Percentiles rank a stretch among this genome's conserved stretches.
Evolutionary conservation across 2,113 vertebrate genomes (phyloP).

Genomic region (Coregonus clupeaformis): DNA sequence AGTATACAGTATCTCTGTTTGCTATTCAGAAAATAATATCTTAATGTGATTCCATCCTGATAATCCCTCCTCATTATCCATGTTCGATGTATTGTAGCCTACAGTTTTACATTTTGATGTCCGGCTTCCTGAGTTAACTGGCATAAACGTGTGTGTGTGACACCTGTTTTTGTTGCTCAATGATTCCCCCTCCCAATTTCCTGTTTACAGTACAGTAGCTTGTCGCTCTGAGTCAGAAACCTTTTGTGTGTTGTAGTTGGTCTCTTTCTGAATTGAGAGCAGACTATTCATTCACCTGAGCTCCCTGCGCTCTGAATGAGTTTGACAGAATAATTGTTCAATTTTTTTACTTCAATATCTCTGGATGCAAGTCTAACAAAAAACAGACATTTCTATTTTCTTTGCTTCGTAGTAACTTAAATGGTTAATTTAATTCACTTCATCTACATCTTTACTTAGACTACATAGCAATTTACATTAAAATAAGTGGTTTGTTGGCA

Average conservation of each 20-base stretch:
- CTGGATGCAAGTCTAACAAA: background rate
- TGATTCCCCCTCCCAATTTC: background rate
- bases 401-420: background rate
- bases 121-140: constrained; percentile 20
- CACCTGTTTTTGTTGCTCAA: constrained; percentile 12
- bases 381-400: background rate
- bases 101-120: constrained; percentile 12
- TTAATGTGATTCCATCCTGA: constrained; percentile 24
- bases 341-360: background rate
- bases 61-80: constrained; percentile 18
- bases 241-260: too few species aligned
- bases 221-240: too few species aligned
- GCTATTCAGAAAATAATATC: background rate
- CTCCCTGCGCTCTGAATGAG: background rate
- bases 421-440: background rate
- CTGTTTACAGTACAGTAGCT: background rate
- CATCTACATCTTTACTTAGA: background rate
- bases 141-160: background rate
- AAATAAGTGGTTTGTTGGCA: too few species aligned
- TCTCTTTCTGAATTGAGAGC: too few species aligned
- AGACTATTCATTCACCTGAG: too few species aligned
- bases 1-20: background rate
- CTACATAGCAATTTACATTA: too few species aligned
- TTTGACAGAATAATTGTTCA: background rate
- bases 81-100: constrained; percentile 20